Conservation (phyloP, 2,797 vertebrate species). For the Synanceia verrucosa region DNA sequence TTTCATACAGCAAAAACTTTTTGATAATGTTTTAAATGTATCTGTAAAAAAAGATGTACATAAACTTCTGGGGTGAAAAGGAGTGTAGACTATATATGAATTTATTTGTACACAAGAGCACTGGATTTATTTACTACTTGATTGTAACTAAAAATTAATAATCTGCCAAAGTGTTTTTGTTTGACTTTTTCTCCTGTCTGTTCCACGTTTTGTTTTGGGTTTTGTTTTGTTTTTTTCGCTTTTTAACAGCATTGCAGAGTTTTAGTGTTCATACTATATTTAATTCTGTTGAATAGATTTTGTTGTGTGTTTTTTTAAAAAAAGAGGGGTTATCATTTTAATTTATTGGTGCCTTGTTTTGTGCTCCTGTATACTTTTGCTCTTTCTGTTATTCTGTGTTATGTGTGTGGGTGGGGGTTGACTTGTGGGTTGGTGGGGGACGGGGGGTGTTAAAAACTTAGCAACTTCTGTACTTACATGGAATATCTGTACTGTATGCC, state of each 20-base stretch:
- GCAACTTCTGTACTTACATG: constrained; percentile 85
- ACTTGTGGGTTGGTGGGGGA: constrained; percentile 20
- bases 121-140: constrained; percentile 90
- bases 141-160: constrained; percentile 90
- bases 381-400: constrained; percentile 73
- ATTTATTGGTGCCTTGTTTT: constrained; percentile 91
- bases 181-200: constrained; percentile 59
- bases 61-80: constrained; percentile 76
- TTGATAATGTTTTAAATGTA: constrained; percentile 90
- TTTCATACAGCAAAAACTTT: constrained; percentile 86
- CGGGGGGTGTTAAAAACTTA: constrained; percentile 67
- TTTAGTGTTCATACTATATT: constrained; percentile 80
- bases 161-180: constrained; percentile 88
- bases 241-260: constrained; percentile 81
- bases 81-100: constrained; percentile 85
- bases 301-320: constrained; percentile 56
- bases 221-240: constrained; percentile 61
- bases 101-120: constrained; percentile 87
- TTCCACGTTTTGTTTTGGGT: constrained; percentile 43
- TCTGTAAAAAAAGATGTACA: constrained; percentile 84
- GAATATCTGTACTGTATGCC: constrained; percentile 87
- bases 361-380: constrained; percentile 83
- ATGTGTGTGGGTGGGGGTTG: constrained; percentile 48
- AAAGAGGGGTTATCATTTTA: constrained; percentile 78
- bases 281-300: constrained; percentile 82